Evolutionary conservation across 2,797 vertebrate species (phyloP).

Genomic region (Trematomus bernacchii): DNA sequence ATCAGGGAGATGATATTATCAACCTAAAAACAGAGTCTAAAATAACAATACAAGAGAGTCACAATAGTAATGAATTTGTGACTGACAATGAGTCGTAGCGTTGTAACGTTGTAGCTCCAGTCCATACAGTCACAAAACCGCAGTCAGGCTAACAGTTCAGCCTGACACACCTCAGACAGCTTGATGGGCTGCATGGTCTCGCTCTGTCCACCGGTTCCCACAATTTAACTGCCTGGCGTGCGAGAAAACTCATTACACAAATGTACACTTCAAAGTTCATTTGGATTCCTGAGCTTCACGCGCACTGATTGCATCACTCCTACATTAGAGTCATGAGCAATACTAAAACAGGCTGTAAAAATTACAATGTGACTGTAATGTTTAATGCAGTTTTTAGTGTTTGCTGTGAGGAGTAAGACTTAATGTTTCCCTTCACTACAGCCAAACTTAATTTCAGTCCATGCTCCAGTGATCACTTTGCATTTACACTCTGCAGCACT

Average conservation of each 20-base stretch:
- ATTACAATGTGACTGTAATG: slow-evolving; percentile 73
- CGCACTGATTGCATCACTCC: slow-evolving; percentile 75
- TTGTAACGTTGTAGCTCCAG: slow-evolving; percentile 31
- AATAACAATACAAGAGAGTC: neutral
- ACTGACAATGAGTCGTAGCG: slow-evolving; percentile 25
- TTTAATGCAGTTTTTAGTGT: slow-evolving; percentile 77
- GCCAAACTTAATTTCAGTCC: slow-evolving; percentile 73
- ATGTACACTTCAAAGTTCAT: slow-evolving; percentile 79
- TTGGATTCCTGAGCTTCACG: slow-evolving; percentile 70
- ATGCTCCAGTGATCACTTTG: slow-evolving; percentile 65
- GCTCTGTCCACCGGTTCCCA: slow-evolving; percentile 69
- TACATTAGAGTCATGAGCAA: slow-evolving; percentile 80
- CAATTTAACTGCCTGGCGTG: slow-evolving; percentile 73
- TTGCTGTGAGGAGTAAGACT: slow-evolving; percentile 66
- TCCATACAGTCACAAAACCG: slow-evolving; percentile 22
- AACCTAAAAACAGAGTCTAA: neutral
- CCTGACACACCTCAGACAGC: slow-evolving; percentile 62
- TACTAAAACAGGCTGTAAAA: slow-evolving; percentile 83
- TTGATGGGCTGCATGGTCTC: slow-evolving; percentile 51
- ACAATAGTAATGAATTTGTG: slow-evolving; percentile 23
- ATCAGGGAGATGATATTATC: neutral
- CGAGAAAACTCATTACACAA: slow-evolving; percentile 74
- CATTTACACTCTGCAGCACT: slow-evolving; percentile 51
- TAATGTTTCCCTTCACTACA: slow-evolving; percentile 76
- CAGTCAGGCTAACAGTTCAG: slow-evolving; percentile 30